A percentile compares a stretch with the other conserved stretches of the same genome.
Evolutionary conservation across 2,113 vertebrate genomes (phyloP).

Genomic region (Tenrec ecaudatus): DNA sequence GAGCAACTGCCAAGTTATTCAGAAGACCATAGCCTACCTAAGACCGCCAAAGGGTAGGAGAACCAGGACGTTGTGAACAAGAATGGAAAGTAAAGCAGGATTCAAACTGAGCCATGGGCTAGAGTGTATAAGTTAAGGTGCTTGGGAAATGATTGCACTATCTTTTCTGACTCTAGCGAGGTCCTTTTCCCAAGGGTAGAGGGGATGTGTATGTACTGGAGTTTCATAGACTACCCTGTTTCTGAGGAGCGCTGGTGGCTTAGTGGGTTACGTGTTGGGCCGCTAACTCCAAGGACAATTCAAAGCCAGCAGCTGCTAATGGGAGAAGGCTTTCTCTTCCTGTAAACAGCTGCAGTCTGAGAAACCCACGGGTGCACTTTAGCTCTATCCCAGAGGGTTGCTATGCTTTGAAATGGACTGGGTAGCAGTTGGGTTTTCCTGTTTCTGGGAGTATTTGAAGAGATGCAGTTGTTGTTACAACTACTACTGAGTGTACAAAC

Average conservation of each 20-base stretch:
- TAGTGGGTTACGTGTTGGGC: too few species aligned
- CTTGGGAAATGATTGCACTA: neutral
- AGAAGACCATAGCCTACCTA: constrained; percentile 3
- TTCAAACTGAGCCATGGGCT: neutral
- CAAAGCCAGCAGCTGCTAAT: too few species aligned
- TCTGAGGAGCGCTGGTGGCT: neutral
- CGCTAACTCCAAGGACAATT: too few species aligned
- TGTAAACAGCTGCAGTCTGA: too few species aligned
- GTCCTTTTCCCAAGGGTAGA: neutral
- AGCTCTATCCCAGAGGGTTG: too few species aligned
- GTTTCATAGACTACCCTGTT: neutral
- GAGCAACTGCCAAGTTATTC: neutral
- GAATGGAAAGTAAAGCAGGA: neutral
- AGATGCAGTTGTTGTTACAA: neutral
- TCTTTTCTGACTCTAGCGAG: neutral
- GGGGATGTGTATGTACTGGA: too few species aligned
- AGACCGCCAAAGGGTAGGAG: neutral
- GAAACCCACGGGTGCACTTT: too few species aligned
- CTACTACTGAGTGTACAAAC: too few species aligned
- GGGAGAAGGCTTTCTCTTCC: too few species aligned
- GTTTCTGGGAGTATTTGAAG: neutral
- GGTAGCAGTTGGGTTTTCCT: too few species aligned
- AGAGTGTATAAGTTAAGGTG: constrained; percentile 26
- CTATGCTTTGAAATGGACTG: too few species aligned
- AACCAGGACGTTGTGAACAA: constrained; percentile 22